Evolutionary conservation across 2,113 vertebrate species (phyloP).

Genomic region (Rana temporaria): DNA sequence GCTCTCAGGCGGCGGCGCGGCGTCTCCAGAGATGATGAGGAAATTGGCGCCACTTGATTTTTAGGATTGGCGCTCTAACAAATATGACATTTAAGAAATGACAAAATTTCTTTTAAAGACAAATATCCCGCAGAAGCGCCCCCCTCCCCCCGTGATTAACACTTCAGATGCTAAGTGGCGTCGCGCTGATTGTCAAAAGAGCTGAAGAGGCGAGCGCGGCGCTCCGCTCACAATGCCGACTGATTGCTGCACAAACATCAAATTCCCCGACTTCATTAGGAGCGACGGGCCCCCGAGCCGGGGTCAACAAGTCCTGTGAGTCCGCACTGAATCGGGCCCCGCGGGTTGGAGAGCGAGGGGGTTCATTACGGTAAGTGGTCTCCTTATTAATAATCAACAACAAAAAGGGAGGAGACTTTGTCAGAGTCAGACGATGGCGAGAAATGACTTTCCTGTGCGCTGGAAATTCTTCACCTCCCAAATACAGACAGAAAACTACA

Average conservation of each 20-base stretch:
- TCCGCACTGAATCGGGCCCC: neutral
- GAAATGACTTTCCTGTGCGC: neutral
- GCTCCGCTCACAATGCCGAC: neutral
- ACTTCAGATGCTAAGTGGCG: slow-evolving; percentile 42
- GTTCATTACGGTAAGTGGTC: slow-evolving; percentile 22
- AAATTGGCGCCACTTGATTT: slow-evolving; percentile 53
- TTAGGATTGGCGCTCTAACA: slow-evolving; percentile 14
- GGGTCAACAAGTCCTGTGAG: slow-evolving; percentile 16
- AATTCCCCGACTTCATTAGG: slow-evolving; percentile 47
- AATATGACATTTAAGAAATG: slow-evolving; percentile 30
- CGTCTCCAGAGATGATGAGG: slow-evolving; percentile 17
- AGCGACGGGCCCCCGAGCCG: slow-evolving; percentile 11
- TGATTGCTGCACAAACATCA: slow-evolving; percentile 56
- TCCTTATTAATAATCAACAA: slow-evolving; percentile 10
- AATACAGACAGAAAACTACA: no score
- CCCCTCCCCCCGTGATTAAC: slow-evolving; percentile 52
- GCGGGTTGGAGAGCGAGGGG: neutral
- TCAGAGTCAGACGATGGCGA: neutral
- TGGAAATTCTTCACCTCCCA: no score
- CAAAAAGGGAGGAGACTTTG: neutral
- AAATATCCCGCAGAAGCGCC: slow-evolving; percentile 8
- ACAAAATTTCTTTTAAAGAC: slow-evolving; percentile 22
- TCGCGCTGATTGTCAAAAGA: slow-evolving; percentile 56
- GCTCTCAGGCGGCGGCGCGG: fast-evolving
- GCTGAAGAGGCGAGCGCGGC: slow-evolving; percentile 15